Conservation (phyloP, 2,888 invertebrate species). For the Pyrochroa serraticornis region DNA sequence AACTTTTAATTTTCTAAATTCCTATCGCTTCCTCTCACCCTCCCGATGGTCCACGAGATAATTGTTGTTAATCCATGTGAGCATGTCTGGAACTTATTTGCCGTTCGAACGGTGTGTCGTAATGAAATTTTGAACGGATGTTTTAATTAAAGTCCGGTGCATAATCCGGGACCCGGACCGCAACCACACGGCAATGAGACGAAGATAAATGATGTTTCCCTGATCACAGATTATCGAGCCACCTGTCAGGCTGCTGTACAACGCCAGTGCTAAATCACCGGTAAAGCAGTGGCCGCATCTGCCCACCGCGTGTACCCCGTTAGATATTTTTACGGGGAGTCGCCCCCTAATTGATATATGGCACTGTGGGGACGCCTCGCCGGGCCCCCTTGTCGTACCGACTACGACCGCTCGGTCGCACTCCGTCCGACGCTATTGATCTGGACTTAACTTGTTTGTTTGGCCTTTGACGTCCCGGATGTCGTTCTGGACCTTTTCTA, state of each 20-base stretch:
- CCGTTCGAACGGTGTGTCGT: background rate
- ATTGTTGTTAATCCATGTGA: background rate
- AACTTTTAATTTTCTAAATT: background rate
- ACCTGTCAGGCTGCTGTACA: slow-evolving; percentile 40
- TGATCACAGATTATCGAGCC: slow-evolving; percentile 49
- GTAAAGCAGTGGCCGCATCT: slow-evolving; percentile 45
- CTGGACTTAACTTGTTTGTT: slow-evolving; percentile 40
- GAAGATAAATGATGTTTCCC: slow-evolving; percentile 47
- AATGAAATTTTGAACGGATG: background rate
- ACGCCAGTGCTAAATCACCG: slow-evolving; percentile 45
- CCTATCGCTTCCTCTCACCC: too few species aligned
- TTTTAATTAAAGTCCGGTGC: slow-evolving; percentile 12
- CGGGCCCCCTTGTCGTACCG: slow-evolving; percentile 25
- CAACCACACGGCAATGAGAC: slow-evolving; percentile 36
- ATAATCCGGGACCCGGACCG: slow-evolving; percentile 13
- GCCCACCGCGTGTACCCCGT: slow-evolving; percentile 30
- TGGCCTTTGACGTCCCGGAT: slow-evolving; percentile 38
- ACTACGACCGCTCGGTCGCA: slow-evolving; percentile 23
- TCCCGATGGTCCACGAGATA: background rate
- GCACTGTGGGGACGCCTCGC: slow-evolving; percentile 48
- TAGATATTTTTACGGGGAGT: slow-evolving; percentile 42
- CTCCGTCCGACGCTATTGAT: slow-evolving; percentile 35
- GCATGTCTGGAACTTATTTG: background rate
- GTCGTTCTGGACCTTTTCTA: background rate
- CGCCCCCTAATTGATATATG: slow-evolving; percentile 51